These are phyloP conservation scores for Sclerurus mexicanus DNA, from an alignment of 2,113 vertebrate species.

Conservation along the genomic window DNA sequence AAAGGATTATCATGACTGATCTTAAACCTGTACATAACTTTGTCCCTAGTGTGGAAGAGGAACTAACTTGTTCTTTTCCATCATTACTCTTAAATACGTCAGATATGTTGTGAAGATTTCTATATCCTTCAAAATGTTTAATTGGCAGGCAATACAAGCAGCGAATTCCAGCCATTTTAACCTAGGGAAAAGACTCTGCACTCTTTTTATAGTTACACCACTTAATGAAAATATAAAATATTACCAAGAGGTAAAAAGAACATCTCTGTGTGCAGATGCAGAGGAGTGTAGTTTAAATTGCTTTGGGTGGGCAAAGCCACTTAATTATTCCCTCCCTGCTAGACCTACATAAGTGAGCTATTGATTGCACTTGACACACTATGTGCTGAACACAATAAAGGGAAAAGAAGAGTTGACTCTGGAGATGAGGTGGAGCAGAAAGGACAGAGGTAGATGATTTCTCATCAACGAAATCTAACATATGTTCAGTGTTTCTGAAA, in stretches of 20 bases:
- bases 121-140: neutral
- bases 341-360: neutral
- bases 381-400: neutral
- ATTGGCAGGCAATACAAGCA: neutral
- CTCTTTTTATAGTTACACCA: neutral
- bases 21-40: neutral
- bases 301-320: neutral
- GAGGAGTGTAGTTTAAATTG: neutral
- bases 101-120: neutral
- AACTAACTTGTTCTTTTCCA: neutral
- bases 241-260: neutral
- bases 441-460: neutral
- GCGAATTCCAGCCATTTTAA: neutral
- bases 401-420: neutral
- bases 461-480: neutral
- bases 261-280: neutral
- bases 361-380: neutral
- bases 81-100: neutral
- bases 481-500: neutral
- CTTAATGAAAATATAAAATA: neutral
- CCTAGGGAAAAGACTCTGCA: neutral
- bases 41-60: neutral
- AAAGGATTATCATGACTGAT: neutral
- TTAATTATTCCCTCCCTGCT: neutral
- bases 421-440: neutral